Evolutionary conservation across 2,888 invertebrate genomes (phyloP).

Genomic region (Exocentrus adspersus): DNA sequence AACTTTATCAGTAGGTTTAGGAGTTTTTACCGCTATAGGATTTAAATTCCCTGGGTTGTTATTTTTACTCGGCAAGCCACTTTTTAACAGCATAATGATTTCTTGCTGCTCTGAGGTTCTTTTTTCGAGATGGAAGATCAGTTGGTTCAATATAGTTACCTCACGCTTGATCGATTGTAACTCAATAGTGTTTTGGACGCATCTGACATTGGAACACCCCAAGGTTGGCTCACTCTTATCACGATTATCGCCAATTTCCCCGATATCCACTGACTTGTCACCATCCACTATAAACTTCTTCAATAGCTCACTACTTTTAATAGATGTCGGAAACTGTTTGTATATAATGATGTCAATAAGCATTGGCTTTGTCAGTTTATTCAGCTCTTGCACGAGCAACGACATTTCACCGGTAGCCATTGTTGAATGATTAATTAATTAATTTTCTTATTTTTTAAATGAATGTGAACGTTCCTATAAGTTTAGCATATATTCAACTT

Average conservation of each 20-base stretch:
- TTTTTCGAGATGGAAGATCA: neutral
- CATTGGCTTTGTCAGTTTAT: neutral
- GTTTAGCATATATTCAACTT: no score
- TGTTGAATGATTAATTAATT: no score
- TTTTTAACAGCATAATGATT: neutral
- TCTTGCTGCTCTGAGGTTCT: neutral
- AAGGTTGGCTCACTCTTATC: neutral
- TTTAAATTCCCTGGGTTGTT: neutral
- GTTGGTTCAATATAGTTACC: neutral
- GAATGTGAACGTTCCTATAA: no score
- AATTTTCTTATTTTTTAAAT: no score
- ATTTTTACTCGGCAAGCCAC: neutral
- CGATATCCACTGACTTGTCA: neutral
- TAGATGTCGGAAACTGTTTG: neutral
- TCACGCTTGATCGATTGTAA: neutral
- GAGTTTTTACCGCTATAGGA: neutral
- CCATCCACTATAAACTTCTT: neutral
- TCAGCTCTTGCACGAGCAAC: no score
- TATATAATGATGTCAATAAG: neutral
- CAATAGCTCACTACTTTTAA: neutral
- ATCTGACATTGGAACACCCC: neutral
- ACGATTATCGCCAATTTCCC: neutral
- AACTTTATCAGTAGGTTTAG: neutral
- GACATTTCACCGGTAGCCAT: neutral
- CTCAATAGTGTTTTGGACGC: neutral